phyloP scores from a whole-genome alignment of 2,797 vertebrate species.

The Salarias fasciatus region DNA sequence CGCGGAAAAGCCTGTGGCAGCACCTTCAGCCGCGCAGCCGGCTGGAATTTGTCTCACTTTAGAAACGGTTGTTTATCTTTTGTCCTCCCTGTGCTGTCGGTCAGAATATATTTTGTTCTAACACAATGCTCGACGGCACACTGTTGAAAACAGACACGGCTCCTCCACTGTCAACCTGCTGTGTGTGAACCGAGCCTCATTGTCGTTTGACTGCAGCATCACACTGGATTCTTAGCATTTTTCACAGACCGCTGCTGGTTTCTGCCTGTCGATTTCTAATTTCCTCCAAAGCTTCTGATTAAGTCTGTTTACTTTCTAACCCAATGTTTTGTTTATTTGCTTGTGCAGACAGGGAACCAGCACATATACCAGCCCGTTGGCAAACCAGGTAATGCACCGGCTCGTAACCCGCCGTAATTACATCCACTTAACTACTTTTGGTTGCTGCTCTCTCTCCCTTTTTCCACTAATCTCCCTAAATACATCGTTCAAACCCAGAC shows the following conservation, averaged over 20 bases:
- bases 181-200: slow-evolving; percentile 11
- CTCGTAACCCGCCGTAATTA: slow-evolving; percentile 42
- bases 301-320: slow-evolving; percentile 50
- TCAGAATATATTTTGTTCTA: slow-evolving; percentile 30
- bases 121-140: slow-evolving; percentile 44
- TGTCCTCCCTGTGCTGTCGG: slow-evolving; percentile 10
- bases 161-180: slow-evolving; percentile 4
- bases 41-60: slow-evolving; percentile 12
- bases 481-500: neutral
- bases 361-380: slow-evolving; percentile 98
- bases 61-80: slow-evolving; percentile 27
- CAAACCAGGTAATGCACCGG: slow-evolving; percentile 89
- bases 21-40: slow-evolving; percentile 32
- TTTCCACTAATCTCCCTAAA: slow-evolving; percentile 11
- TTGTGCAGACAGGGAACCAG: slow-evolving; percentile 91
- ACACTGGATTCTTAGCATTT: slow-evolving; percentile 33
- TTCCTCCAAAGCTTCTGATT: slow-evolving; percentile 46
- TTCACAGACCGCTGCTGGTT: slow-evolving; percentile 24
- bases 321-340: slow-evolving; percentile 56
- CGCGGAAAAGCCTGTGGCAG: slow-evolving; percentile 20
- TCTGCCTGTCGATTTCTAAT: slow-evolving; percentile 46
- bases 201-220: slow-evolving; percentile 47
- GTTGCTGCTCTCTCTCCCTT: slow-evolving; percentile 26
- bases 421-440: slow-evolving; percentile 28
- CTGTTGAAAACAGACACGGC: slow-evolving; percentile 27